Base-by-base conservation (phyloP, 2,888 invertebrate species). In the Athalia cordata region DNA sequence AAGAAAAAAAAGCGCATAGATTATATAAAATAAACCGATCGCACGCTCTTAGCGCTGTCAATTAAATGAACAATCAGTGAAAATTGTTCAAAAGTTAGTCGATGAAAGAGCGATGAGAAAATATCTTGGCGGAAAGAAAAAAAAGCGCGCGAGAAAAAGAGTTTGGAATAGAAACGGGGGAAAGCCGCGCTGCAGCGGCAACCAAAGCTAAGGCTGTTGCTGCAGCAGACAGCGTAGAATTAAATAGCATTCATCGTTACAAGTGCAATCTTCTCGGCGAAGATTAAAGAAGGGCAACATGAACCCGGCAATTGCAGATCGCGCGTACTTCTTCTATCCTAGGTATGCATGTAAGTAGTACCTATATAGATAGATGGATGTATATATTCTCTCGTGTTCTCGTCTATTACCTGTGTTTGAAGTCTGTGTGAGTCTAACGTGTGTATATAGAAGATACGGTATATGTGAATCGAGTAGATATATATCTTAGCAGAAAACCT, bases 241-340 rank as follows among this genome's bases (percentile, higher is more conserved):
- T 72, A 72, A 72, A 59, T 45, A 72, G 72, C 72, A 72, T 72
- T 59, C 59, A 72, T 72, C 72, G 72, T 72, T 72, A 72, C 72
- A 59, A 59, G 57, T 57, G 72, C 47, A 72, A 72, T 72, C 59
- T 72, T 72, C 72, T 72, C 57, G n/a, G 47, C 57, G 72, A 72
- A 59, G 57, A 59, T 72, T 59, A 29, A 72, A 72, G 59, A 72
- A 72, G 72, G 72, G 72, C 59, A 72, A 59, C 72, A 13, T 57
- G 52, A 59, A 13, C 49, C 13, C 45, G 57, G 45, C 6, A 47
- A 47, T 8, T 6, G 66, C 57, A 59, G 72, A 72, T 72, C 57
- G 15, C 47, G 47, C 29, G n/a, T n/a, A 52, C 29, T 29, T 29
- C 29, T 29, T 29, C 29, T 29, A 29, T 29, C 29, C 29, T 29